phyloP scores from a whole-genome alignment of 2,797 vertebrate species.

The Phylloscopus collybita region DNA sequence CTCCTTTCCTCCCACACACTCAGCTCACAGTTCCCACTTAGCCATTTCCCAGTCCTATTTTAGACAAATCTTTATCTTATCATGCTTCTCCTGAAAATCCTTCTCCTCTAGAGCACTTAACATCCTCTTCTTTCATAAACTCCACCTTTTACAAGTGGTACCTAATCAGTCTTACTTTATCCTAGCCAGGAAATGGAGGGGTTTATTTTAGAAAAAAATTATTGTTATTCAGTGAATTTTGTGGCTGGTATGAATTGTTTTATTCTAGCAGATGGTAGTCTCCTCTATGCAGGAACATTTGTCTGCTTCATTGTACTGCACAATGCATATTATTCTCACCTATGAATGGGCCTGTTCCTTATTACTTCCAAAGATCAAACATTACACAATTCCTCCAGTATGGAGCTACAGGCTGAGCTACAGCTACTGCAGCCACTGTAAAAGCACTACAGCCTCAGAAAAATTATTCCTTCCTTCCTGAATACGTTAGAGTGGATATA shows the following conservation, averaged over 20 bases:
- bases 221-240: neutral
- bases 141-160: conserved; percentile 3
- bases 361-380: conserved; percentile 36
- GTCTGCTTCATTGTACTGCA: conserved; percentile 6
- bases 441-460: conserved; percentile 6
- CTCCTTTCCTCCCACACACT: conserved; percentile 22
- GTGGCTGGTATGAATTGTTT: neutral
- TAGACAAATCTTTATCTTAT: conserved; percentile 41
- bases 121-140: neutral
- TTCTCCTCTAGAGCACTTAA: conserved; percentile 9
- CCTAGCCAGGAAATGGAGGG: neutral
- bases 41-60: conserved; percentile 38
- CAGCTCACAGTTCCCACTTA: conserved; percentile 16
- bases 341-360: conserved; percentile 8
- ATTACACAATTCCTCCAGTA: neutral
- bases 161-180: neutral
- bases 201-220: neutral
- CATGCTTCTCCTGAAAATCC: conserved; percentile 20
- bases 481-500: neutral
- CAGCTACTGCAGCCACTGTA: conserved; percentile 13
- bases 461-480: conserved; percentile 59
- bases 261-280: neutral
- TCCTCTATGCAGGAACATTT: neutral
- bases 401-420: neutral
- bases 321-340: conserved; percentile 43